phyloP scores from a whole-genome alignment of 2,888 invertebrate genomes.

The Caenorhabditis japonica region DNA sequence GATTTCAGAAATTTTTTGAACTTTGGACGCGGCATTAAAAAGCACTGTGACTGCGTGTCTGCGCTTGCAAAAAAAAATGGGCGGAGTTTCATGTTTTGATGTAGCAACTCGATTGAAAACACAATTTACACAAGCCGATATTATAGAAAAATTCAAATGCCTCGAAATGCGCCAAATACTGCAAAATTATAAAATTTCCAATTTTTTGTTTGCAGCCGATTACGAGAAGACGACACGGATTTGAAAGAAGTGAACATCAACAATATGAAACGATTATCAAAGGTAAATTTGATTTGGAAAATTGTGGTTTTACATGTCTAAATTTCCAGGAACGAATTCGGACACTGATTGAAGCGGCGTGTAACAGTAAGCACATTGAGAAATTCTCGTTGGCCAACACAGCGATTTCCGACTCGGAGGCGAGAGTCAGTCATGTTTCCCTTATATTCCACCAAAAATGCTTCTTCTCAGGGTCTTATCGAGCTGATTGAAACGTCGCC shows the following conservation, averaged over 20 bases:
- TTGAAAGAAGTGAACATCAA: conserved; percentile 96
- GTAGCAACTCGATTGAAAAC: no score
- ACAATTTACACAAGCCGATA: no score
- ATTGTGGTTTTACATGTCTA: not conserved
- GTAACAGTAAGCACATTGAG: conserved; percentile 91
- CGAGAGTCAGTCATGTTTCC: conserved; percentile 79
- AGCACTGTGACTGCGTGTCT: no score
- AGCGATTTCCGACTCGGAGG: conserved; percentile 90
- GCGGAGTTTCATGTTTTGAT: no score
- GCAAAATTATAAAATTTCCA: no score
- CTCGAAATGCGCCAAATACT: no score
- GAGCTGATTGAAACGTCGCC: conserved; percentile 78
- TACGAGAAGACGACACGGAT: conserved; percentile 87
- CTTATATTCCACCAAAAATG: no score
- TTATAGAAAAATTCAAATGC: no score
- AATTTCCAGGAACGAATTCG: conserved; percentile 87
- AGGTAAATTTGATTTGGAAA: conserved; percentile 28
- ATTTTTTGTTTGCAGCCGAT: conserved; percentile 76
- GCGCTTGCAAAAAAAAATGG: no score
- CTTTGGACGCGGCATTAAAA: no score
- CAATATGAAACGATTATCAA: conserved; percentile 93
- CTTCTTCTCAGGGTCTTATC: conserved; percentile 69
- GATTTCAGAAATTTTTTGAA: no score
- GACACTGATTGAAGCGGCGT: conserved; percentile 87
- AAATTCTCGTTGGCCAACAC: conserved; percentile 93